phyloP scores from a whole-genome alignment of 1,140 invertebrate genomes.

The Aphelenchoides fujianensis region DNA sequence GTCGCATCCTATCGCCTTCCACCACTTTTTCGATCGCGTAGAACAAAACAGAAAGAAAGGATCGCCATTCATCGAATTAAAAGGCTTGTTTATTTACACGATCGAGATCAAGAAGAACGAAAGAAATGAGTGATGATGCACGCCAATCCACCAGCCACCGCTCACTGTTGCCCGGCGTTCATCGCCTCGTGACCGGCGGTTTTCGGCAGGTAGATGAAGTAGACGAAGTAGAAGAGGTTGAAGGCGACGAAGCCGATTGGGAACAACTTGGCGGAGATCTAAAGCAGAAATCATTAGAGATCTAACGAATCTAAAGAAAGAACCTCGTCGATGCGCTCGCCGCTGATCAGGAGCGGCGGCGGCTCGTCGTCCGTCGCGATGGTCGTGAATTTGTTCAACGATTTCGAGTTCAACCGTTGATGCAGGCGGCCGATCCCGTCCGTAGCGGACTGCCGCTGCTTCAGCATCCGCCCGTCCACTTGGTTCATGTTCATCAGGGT shows the following conservation, averaged over 20 bases:
- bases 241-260: conserved; percentile 59
- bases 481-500: conserved; percentile 3
- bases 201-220: conserved; percentile 57
- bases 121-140: too few species aligned
- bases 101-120: too few species aligned
- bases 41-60: too few species aligned
- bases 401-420: conserved; percentile 17
- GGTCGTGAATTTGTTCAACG: background rate
- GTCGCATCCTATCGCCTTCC: too few species aligned
- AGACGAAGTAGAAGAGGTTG: conserved; percentile 62
- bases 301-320: conserved; percentile 9
- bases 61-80: too few species aligned
- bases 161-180: too few species aligned
- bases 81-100: too few species aligned
- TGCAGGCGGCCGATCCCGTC: background rate
- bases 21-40: too few species aligned
- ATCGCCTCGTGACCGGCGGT: too few species aligned
- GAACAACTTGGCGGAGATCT: conserved; percentile 61
- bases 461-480: background rate
- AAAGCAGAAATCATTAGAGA: conserved; percentile 27
- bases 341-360: conserved; percentile 39
- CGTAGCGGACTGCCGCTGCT: conserved; percentile 7
- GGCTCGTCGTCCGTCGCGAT: conserved; percentile 11
- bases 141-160: too few species aligned
- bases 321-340: conserved; percentile 60